These are phyloP conservation scores for Tetragnatha montana DNA, from an alignment of 2,888 invertebrate species.

Conservation along the genomic window DNA sequence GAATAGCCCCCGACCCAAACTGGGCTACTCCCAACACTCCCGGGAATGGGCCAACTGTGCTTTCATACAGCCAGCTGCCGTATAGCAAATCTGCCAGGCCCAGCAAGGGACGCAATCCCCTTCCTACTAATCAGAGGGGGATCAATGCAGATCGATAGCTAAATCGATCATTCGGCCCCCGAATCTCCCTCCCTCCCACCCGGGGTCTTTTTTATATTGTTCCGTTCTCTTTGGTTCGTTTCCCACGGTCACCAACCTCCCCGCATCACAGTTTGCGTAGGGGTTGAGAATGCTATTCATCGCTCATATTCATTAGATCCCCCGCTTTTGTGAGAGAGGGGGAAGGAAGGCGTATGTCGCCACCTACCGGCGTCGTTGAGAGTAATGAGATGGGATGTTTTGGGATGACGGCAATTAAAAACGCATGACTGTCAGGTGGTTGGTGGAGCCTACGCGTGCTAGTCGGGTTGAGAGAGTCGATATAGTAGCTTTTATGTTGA, in stretches of 20 bases:
- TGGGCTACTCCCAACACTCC: not conserved
- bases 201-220: constrained; percentile 13
- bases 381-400: not conserved
- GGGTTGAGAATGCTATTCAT: constrained; percentile 1
- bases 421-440: constrained; percentile 9
- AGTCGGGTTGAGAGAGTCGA: not conserved
- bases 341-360: constrained; percentile 13
- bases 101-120: constrained; percentile 16
- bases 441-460: not conserved
- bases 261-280: constrained; percentile 8
- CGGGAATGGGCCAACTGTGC: constrained; percentile 22
- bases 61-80: constrained; percentile 46
- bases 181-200: constrained; percentile 20
- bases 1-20: not conserved
- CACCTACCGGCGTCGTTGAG: constrained; percentile 17
- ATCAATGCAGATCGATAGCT: constrained; percentile 60
- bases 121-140: constrained; percentile 44
- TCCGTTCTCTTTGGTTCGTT: constrained; percentile 9
- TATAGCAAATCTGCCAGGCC: constrained; percentile 30
- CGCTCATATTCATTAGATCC: constrained; percentile 25
- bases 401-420: not conserved
- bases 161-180: constrained; percentile 56
- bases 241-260: constrained; percentile 62
- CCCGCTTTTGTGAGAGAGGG: not conserved
- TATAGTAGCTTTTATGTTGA: no score